These are phyloP conservation scores for Epizoanthus scotinus DNA, from an alignment of 92 coral and sea anemone species.

Conservation along the genomic window DNA sequence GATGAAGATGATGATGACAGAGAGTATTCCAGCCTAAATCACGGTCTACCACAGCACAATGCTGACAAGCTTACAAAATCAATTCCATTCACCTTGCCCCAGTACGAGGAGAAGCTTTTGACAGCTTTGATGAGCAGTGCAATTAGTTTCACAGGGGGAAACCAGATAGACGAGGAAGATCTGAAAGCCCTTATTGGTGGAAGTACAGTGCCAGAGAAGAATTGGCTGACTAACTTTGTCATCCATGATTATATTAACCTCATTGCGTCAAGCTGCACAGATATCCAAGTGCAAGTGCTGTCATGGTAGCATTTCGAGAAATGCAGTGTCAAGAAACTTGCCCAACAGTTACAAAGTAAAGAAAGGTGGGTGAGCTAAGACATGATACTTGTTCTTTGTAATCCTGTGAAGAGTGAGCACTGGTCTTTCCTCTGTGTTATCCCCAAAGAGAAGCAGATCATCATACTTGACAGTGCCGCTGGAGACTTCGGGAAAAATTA, in stretches of 20 bases:
- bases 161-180: constrained; percentile 13
- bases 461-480: constrained; percentile 19
- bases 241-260: constrained; percentile 5
- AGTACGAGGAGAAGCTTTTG: constrained; percentile 29
- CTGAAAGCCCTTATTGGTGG: constrained; percentile 19
- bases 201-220: constrained; percentile 15
- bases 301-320: constrained; percentile 23
- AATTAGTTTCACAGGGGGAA: constrained; percentile 9
- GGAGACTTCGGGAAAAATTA: not conserved
- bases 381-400: constrained; percentile 12
- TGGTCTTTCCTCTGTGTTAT: constrained; percentile 20
- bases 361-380: constrained; percentile 11
- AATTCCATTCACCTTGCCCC: constrained; percentile 13
- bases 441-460: constrained; percentile 23
- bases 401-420: constrained; percentile 2
- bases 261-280: constrained; percentile 20
- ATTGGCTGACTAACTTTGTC: constrained; percentile 25
- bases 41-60: constrained; percentile 20
- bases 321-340: constrained; percentile 2
- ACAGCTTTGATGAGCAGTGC: constrained; percentile 27
- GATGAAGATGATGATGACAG: constrained; percentile 21
- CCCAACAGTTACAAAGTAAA: constrained; percentile 19
- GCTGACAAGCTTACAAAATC: constrained; percentile 19
- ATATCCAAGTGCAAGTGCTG: constrained; percentile 10
- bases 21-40: constrained; percentile 27